Evolutionary conservation across 2,113 vertebrate genomes (phyloP).

Genomic region (Thinocorus orbignyianus): DNA sequence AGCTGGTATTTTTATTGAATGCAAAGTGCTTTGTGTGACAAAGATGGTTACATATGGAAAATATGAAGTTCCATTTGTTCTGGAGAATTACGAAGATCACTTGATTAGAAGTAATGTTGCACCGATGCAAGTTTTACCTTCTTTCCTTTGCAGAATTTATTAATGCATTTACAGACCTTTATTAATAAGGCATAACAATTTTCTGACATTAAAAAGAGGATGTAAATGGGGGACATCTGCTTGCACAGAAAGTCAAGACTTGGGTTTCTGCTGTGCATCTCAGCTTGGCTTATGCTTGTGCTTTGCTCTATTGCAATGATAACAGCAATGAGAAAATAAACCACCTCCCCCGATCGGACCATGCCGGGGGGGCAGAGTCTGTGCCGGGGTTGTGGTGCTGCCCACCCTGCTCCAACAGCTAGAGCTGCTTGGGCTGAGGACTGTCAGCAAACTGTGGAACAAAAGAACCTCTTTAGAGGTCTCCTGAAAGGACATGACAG

Average conservation of each 20-base stretch:
- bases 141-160: slow-evolving; percentile 14
- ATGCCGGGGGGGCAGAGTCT: background rate
- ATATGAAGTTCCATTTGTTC: slow-evolving; percentile 27
- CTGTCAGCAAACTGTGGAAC: background rate
- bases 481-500: background rate
- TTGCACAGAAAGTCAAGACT: background rate
- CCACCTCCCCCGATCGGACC: fast-evolving
- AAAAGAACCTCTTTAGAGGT: background rate
- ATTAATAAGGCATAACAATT: background rate
- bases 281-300: background rate
- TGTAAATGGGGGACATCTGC: background rate
- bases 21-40: slow-evolving; percentile 44
- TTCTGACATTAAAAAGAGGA: background rate
- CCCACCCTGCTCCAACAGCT: background rate
- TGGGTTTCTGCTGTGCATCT: background rate
- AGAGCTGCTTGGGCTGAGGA: background rate
- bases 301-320: background rate
- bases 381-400: background rate
- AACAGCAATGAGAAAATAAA: background rate
- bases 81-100: background rate
- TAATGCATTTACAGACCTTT: background rate
- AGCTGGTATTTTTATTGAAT: slow-evolving; percentile 43
- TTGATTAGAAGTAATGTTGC: background rate
- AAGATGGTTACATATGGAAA: slow-evolving; percentile 35
- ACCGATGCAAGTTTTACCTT: background rate